These are phyloP conservation scores for Anthopleura xanthogrammica DNA, from an alignment of 92 coral and sea anemone genomes.

Conservation along the genomic window DNA sequence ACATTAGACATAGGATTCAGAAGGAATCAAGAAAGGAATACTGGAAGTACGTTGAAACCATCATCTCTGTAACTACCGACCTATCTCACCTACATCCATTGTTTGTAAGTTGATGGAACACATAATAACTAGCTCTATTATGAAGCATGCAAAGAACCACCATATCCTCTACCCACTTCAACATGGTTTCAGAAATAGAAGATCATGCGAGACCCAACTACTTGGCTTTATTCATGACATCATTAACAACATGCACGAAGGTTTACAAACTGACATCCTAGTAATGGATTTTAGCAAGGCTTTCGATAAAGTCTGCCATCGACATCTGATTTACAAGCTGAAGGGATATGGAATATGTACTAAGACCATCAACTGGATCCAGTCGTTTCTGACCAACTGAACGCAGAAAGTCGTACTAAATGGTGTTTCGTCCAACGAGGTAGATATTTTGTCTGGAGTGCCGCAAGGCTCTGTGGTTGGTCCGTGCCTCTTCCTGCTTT, in stretches of 20 bases:
- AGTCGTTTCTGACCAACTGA: constrained; percentile 10
- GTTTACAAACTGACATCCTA: constrained; percentile 25
- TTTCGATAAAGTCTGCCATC: constrained; percentile 37
- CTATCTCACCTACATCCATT: constrained; percentile 25
- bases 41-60: constrained; percentile 44
- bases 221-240: constrained; percentile 20
- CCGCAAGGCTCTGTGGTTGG: constrained; percentile 31
- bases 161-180: constrained; percentile 29
- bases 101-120: constrained; percentile 42
- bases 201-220: constrained; percentile 38
- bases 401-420: constrained; percentile 15
- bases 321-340: constrained; percentile 16
- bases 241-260: constrained; percentile 24
- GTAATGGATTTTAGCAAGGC: constrained; percentile 36
- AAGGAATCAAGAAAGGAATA: constrained; percentile 29
- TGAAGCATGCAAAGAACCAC: constrained; percentile 35
- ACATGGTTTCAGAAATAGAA: constrained; percentile 37
- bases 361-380: constrained; percentile 20
- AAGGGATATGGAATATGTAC: constrained; percentile 11
- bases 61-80: constrained; percentile 41
- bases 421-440: not conserved
- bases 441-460: constrained; percentile 12
- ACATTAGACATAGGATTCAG: constrained; percentile 18
- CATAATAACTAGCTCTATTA: constrained; percentile 27
- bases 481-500: constrained; percentile 36